Evolutionary conservation across 2,797 vertebrate genomes (phyloP).

Genomic region (Oreochromis grahami): DNA sequence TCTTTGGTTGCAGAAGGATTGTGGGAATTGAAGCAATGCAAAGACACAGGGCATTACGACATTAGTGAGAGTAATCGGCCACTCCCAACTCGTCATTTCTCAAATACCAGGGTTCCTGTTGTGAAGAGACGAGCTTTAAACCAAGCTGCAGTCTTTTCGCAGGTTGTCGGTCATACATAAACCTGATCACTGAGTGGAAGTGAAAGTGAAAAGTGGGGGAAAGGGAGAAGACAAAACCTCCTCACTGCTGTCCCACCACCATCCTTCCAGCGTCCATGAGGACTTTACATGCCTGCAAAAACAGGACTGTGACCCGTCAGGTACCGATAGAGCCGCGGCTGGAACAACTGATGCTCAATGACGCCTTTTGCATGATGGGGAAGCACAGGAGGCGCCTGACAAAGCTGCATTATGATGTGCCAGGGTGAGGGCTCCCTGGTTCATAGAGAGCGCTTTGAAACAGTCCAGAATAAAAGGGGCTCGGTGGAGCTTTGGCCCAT

Average conservation of each 20-base stretch:
- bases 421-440: background rate
- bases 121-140: background rate
- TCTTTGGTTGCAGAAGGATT: background rate
- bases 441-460: background rate
- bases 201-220: too few relatives aligned
- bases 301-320: background rate
- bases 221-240: background rate
- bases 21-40: background rate
- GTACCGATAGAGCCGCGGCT: background rate
- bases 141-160: background rate
- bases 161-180: background rate
- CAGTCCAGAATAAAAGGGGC: background rate
- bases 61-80: background rate
- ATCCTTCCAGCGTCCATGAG: background rate
- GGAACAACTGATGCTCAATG: accelerated
- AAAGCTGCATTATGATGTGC: background rate
- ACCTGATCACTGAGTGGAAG: background rate
- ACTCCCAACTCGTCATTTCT: background rate
- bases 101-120: background rate
- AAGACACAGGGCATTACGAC: background rate
- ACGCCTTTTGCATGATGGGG: background rate
- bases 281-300: background rate
- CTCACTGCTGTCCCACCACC: background rate
- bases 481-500: background rate
- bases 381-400: background rate